These are phyloP conservation scores for Dicerorhinus sumatrensis DNA, from an alignment of 2,113 vertebrate genomes.

Conservation along the genomic window DNA sequence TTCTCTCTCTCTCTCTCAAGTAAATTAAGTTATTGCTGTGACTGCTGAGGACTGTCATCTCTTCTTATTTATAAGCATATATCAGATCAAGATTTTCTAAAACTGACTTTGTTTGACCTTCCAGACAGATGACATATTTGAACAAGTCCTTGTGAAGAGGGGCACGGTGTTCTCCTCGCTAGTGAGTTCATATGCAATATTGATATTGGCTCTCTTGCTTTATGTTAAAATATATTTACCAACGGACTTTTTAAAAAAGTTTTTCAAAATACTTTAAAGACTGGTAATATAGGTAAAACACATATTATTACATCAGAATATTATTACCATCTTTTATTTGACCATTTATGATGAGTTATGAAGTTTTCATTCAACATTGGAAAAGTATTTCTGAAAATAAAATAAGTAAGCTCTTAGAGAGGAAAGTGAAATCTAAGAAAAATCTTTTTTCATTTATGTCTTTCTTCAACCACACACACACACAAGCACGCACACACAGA, in stretches of 20 bases:
- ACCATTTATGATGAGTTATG: not conserved
- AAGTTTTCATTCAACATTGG: not conserved
- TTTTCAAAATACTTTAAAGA: not conserved
- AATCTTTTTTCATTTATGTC: not conserved
- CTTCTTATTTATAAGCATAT: conserved; percentile 60
- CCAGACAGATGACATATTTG: conserved; percentile 40
- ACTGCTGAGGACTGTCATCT: conserved; percentile 51
- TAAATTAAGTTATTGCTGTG: conserved; percentile 75
- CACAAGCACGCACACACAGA: not conserved
- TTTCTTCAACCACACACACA: not conserved
- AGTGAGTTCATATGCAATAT: not conserved
- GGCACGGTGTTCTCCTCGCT: not conserved
- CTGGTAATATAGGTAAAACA: not conserved
- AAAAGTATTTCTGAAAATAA: conserved; percentile 5
- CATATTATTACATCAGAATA: not conserved
- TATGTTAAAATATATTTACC: not conserved
- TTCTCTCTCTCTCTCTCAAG: conserved; percentile 56
- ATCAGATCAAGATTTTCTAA: conserved; percentile 62
- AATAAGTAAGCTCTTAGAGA: not conserved
- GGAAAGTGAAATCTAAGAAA: not conserved
- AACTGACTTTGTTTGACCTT: conserved; percentile 68
- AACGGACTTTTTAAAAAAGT: not conserved
- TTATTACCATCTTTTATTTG: not conserved
- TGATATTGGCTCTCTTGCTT: not conserved
- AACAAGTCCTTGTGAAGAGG: conserved; percentile 12